Evolutionary conservation across 2,797 vertebrate species (phyloP).

Genomic region (Gallinago solitaria): DNA sequence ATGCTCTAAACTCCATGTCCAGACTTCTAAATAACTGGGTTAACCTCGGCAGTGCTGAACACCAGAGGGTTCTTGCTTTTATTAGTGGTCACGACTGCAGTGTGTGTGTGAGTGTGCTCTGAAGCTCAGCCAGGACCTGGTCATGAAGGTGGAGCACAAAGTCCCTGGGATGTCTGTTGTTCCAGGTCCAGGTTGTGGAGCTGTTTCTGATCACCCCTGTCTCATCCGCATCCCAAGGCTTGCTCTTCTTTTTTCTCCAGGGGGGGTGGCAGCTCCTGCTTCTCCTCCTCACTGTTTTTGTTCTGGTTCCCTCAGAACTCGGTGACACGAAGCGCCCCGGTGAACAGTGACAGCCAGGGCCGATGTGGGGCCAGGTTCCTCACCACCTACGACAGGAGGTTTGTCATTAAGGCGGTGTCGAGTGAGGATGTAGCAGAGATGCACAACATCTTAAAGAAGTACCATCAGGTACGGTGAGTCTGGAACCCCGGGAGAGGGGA

Average conservation of each 20-base stretch:
- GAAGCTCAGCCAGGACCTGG: not conserved
- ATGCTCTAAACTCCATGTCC: not conserved
- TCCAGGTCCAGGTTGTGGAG: not conserved
- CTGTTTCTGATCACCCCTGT: not conserved
- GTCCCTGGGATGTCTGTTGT: not conserved
- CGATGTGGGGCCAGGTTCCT: slow-evolving; percentile 91
- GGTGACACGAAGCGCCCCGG: slow-evolving; percentile 88
- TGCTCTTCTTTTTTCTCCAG: too few relatives aligned
- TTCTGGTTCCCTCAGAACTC: slow-evolving; percentile 82
- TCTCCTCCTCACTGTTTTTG: not conserved
- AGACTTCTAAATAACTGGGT: not conserved
- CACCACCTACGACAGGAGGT: slow-evolving; percentile 91
- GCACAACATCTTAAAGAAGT: slow-evolving; percentile 97
- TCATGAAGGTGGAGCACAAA: not conserved
- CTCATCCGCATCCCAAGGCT: not conserved
- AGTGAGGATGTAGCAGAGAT: slow-evolving; percentile 95
- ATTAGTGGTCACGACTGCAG: rapidly evolving
- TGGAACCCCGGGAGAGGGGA: not conserved
- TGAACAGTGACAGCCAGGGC: slow-evolving; percentile 93
- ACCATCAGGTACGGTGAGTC: slow-evolving; percentile 89
- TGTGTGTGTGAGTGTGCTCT: not conserved
- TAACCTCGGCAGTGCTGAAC: not conserved
- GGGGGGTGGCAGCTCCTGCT: not conserved
- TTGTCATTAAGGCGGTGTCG: slow-evolving; percentile 93
- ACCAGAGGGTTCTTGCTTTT: not conserved